Percentiles rank a stretch among this genome's conserved stretches.
Evolutionary conservation across 2,888 invertebrate genomes (phyloP).

Genomic region (Seladonia tumulorum): DNA sequence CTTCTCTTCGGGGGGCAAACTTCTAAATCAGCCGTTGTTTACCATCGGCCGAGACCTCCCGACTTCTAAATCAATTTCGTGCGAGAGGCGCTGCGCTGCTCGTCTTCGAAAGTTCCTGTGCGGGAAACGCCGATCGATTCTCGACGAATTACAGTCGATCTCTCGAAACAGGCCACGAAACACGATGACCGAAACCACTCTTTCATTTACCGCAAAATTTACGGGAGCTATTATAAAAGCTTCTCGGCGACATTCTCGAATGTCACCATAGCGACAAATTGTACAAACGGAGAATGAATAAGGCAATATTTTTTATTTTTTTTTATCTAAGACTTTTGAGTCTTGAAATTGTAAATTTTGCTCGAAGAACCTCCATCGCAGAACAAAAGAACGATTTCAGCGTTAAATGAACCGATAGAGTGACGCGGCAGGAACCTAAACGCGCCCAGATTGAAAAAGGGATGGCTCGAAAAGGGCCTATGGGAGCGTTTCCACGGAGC

Average conservation of each 20-base stretch:
- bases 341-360: too few relatives aligned
- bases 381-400: neutral
- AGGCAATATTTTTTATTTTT: too few relatives aligned
- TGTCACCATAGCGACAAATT: too few relatives aligned
- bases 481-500: neutral
- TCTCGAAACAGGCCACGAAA: neutral
- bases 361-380: too few relatives aligned
- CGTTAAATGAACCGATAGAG: neutral
- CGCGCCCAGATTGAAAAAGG: neutral
- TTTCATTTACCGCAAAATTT: too few relatives aligned
- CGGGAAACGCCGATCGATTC: neutral
- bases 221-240: neutral
- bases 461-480: neutral
- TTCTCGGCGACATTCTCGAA: neutral
- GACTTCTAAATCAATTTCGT: constrained; percentile 2
- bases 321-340: too few relatives aligned
- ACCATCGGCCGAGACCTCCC: constrained; percentile 1
- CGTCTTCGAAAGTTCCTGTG: neutral
- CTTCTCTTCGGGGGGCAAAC: neutral
- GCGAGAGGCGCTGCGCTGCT: neutral
- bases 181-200: neutral
- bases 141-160: neutral
- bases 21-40: constrained; percentile 3
- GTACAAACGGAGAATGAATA: too few relatives aligned
- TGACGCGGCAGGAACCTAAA: neutral